These are phyloP conservation scores for Myotis planiceps DNA, from an alignment of 2,797 vertebrate species.

Conservation along the genomic window DNA sequence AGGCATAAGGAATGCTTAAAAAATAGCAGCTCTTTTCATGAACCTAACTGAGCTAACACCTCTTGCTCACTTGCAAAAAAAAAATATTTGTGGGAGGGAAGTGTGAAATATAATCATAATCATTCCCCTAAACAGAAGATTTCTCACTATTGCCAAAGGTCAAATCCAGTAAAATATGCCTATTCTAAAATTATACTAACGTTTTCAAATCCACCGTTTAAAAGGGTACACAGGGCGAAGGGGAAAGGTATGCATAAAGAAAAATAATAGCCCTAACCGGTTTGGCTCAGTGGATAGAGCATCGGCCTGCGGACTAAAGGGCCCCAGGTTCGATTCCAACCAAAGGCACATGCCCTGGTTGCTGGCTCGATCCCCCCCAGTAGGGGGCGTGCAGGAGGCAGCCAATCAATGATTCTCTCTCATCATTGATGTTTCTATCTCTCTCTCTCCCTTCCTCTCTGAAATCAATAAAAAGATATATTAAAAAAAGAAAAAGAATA, in stretches of 20 bases:
- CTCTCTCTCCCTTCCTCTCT: too few relatives aligned
- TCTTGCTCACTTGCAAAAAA: constrained; percentile 85
- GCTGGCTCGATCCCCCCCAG: too few relatives aligned
- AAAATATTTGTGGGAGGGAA: constrained; percentile 13
- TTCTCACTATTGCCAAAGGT: constrained; percentile 48
- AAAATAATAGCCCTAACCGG: too few relatives aligned
- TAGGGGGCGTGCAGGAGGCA: too few relatives aligned
- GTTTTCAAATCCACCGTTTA: background rate
- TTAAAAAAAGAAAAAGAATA: background rate
- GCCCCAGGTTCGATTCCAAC: too few relatives aligned
- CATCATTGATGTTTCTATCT: too few relatives aligned
- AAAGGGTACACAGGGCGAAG: background rate
- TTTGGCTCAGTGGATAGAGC: too few relatives aligned
- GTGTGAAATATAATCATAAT: constrained; percentile 51
- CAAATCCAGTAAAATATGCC: constrained; percentile 25
- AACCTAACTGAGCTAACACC: constrained; percentile 82
- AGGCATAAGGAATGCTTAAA: constrained; percentile 85
- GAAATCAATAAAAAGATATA: too few relatives aligned
- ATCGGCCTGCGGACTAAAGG: too few relatives aligned
- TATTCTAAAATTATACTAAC: constrained; percentile 28
- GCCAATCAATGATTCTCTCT: too few relatives aligned
- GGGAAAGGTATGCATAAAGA: background rate
- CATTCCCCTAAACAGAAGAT: constrained; percentile 56
- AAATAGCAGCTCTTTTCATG: constrained; percentile 86
- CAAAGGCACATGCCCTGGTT: too few relatives aligned